phyloP scores from a whole-genome alignment of 37 sponge, comb jelly and placozoan genomes.

The Theonella swinhoei region DNA sequence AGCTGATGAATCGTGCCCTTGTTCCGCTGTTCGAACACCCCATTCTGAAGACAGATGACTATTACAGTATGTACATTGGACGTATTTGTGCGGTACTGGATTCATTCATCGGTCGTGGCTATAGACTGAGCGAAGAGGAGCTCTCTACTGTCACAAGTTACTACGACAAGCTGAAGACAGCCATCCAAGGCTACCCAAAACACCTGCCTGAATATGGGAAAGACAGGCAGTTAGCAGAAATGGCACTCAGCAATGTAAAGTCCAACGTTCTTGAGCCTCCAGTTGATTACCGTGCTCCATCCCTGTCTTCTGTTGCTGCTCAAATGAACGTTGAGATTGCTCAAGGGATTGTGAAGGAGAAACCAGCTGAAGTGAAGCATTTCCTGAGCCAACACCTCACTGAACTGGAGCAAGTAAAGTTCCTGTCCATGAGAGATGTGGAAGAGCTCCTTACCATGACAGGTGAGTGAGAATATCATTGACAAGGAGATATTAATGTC shows the following conservation, averaged over 20 bases:
- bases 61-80: conserved; percentile 30
- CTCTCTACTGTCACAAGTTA: neutral
- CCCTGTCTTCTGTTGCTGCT: neutral
- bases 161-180: neutral
- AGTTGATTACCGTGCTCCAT: neutral
- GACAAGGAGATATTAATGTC: neutral
- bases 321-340: conserved; percentile 24
- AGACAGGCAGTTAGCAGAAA: conserved; percentile 16
- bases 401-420: conserved; percentile 8
- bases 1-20: conserved; percentile 31
- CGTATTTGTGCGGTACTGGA: conserved; percentile 40
- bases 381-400: neutral
- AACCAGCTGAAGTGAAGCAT: conserved; percentile 8
- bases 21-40: conserved; percentile 27
- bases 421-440: conserved; percentile 34
- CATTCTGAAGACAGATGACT: conserved; percentile 21
- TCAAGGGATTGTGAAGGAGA: conserved; percentile 23
- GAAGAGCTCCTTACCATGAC: conserved; percentile 52
- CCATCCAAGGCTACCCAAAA: conserved; percentile 10
- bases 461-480: conserved; percentile 25
- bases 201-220: conserved; percentile 18
- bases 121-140: conserved; percentile 1
- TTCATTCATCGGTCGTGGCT: conserved; percentile 40
- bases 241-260: conserved; percentile 30
- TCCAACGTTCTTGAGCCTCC: conserved; percentile 26